A percentile compares a stretch with the other conserved stretches of the same genome.
Evolutionary conservation across 2,888 invertebrate genomes (phyloP).

Genomic region (Cantharis lateralis): DNA sequence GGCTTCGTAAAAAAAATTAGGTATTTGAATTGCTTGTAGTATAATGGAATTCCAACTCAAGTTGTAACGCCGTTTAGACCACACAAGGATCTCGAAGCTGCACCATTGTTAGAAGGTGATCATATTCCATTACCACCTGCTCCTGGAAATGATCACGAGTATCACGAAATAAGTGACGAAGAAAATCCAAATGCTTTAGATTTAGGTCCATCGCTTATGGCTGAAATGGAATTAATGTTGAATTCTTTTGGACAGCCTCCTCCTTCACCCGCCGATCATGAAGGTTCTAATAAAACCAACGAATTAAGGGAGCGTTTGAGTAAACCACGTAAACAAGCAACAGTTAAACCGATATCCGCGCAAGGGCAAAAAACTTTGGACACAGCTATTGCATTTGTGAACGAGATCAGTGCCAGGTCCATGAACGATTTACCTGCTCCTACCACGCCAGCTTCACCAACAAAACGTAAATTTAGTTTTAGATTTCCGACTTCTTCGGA

Average conservation of each 20-base stretch:
- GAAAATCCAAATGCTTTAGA: conserved; percentile 69
- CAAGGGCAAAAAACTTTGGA: conserved; percentile 90
- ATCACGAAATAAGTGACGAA: conserved; percentile 83
- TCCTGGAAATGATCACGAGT: conserved; percentile 68
- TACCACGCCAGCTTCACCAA: conserved; percentile 66
- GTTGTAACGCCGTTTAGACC: conserved; percentile 89
- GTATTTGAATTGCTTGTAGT: conserved; percentile 53
- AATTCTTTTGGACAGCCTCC: conserved; percentile 59
- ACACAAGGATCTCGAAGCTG: conserved; percentile 78
- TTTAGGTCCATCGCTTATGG: conserved; percentile 87
- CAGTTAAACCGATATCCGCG: conserved; percentile 90
- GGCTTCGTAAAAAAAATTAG: not conserved
- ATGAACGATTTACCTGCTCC: conserved; percentile 64
- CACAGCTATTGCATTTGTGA: conserved; percentile 90
- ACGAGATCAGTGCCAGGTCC: conserved; percentile 81
- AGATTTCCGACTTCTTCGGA: conserved; percentile 64
- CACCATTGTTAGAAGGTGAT: conserved; percentile 62
- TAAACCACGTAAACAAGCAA: conserved; percentile 56
- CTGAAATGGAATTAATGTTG: conserved; percentile 89
- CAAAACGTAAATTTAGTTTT: conserved; percentile 80
- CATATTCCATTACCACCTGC: conserved; percentile 53
- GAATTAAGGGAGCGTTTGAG: conserved; percentile 65
- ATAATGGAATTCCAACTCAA: conserved; percentile 83
- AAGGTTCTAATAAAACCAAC: conserved; percentile 69
- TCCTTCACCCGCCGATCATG: conserved; percentile 49